phyloP scores from a whole-genome alignment of 2,888 invertebrate genomes.

The Tholera decimalis region DNA sequence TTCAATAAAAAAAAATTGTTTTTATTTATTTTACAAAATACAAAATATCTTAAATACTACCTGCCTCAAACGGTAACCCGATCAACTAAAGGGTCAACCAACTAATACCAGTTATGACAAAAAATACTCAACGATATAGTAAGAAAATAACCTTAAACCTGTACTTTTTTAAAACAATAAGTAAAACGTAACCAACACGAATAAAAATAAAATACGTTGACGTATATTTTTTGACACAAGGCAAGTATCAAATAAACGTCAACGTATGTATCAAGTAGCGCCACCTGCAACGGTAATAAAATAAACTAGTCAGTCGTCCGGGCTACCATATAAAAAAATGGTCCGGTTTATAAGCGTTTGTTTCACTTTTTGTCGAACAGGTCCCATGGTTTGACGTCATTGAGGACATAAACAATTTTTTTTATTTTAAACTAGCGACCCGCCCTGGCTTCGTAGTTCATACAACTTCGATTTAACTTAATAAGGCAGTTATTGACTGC shows the following conservation, averaged over 20 bases:
- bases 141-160: not conserved
- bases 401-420: not conserved
- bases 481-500: too few species aligned
- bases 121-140: not conserved
- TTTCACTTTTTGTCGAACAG: not conserved
- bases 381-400: conserved; percentile 5
- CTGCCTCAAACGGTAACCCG: not conserved
- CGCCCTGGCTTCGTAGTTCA: too few species aligned
- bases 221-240: not conserved
- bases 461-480: too few species aligned
- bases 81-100: not conserved
- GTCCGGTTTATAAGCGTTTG: not conserved
- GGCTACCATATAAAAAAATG: not conserved
- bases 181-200: not conserved
- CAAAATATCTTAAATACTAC: not conserved
- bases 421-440: too few species aligned
- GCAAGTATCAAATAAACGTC: not conserved
- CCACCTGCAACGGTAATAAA: not conserved
- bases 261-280: not conserved
- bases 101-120: conserved; percentile 1
- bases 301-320: not conserved
- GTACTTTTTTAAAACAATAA: not conserved
- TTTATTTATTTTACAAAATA: too few species aligned
- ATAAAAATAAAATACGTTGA: not conserved
- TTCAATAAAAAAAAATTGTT: too few species aligned